Percentiles rank a stretch among this genome's conserved stretches.
phyloP scores from a whole-genome alignment of 2,888 invertebrate species.

The Platycheirus albimanus region DNA sequence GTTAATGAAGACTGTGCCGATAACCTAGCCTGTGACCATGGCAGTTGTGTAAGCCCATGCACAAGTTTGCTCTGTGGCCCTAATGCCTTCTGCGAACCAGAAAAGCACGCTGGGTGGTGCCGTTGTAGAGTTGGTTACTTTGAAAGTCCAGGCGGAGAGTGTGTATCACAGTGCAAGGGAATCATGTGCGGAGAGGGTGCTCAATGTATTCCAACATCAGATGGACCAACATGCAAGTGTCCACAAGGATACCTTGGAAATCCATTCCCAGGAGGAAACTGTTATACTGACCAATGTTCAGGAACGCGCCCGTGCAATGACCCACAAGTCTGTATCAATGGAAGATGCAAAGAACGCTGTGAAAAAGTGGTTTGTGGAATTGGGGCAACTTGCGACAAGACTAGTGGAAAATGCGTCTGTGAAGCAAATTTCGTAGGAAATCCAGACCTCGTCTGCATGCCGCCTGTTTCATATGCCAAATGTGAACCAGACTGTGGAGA shows the following conservation, averaged over 20 bases:
- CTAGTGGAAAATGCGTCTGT: constrained; percentile 92
- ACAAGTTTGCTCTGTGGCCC: constrained; percentile 89
- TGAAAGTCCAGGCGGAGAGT: constrained; percentile 91
- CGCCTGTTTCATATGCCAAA: constrained; percentile 90
- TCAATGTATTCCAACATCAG: constrained; percentile 91
- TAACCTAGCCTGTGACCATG: constrained; percentile 90
- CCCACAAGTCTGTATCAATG: constrained; percentile 92
- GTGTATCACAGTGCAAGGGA: constrained; percentile 86
- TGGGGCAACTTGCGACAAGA: constrained; percentile 92
- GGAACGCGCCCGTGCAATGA: constrained; percentile 89
- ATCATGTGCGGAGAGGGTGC: constrained; percentile 92
- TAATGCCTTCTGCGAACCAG: constrained; percentile 93
- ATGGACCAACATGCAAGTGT: constrained; percentile 94
- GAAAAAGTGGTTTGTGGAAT: constrained; percentile 94
- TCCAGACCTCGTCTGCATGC: constrained; percentile 94
- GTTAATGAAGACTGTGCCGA: constrained; percentile 91
- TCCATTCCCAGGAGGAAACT: constrained; percentile 95
- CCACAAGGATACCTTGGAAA: constrained; percentile 93
- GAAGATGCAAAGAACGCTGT: constrained; percentile 94
- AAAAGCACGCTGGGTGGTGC: constrained; percentile 94
- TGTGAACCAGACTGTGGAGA: constrained; percentile 91
- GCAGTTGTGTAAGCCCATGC: constrained; percentile 92
- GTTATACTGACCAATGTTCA: constrained; percentile 92
- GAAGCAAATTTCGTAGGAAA: constrained; percentile 94
- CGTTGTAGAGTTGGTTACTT: constrained; percentile 92